phyloP scores from a whole-genome alignment of 2,888 invertebrate species.

The Chrysolina americana region DNA sequence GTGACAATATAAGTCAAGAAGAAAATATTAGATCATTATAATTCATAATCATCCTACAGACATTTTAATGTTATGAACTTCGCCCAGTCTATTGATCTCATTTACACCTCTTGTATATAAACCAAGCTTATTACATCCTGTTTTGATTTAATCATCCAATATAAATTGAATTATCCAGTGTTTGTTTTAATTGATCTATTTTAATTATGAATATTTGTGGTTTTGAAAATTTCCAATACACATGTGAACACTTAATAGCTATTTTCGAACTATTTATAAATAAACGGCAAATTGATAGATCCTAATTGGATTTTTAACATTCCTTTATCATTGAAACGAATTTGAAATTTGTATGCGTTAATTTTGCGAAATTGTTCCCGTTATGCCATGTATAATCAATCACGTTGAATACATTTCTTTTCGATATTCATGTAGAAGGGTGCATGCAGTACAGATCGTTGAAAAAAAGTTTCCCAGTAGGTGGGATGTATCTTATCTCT shows the following conservation, averaged over 20 bases:
- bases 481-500: no score
- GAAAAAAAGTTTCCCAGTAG: no score
- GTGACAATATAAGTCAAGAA: no score
- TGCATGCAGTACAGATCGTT: no score
- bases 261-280: constrained; percentile 27
- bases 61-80: neutral
- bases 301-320: constrained; percentile 26
- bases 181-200: constrained; percentile 28
- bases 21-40: no score
- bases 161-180: constrained; percentile 12
- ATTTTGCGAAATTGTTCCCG: neutral
- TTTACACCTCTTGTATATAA: neutral
- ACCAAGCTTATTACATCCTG: constrained; percentile 20
- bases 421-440: no score
- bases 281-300: constrained; percentile 24
- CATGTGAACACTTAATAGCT: constrained; percentile 25
- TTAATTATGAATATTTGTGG: constrained; percentile 26
- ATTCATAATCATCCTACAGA: neutral
- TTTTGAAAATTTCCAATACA: constrained; percentile 1
- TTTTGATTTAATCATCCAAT: constrained; percentile 15
- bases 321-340: constrained; percentile 20
- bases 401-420: no score
- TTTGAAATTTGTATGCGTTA: neutral
- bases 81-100: neutral
- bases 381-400: no score